Evolutionary conservation across 1,140 invertebrate genomes (phyloP), one percentile per base, ranked within the genome.

Genomic region (Microplitis demolitor): DNA sequence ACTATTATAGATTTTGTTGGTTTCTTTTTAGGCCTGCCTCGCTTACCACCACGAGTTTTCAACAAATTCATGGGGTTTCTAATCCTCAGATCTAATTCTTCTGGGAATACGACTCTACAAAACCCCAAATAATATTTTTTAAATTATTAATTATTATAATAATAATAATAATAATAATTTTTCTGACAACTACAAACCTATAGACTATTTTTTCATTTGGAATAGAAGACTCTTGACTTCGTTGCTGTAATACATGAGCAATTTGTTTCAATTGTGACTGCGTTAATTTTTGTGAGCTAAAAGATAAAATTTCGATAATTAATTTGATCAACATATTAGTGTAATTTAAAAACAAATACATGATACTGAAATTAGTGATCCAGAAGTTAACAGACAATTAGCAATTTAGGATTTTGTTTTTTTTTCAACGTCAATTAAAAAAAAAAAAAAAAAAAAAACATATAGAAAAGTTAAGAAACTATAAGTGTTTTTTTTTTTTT

Each of bases 261-360:
- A 92, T 91, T 78, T 92, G 90, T 76, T 90, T 88, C 39, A 92
- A 76, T 76, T 92, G 91, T 51, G 89, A 85, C 70, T 88, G 83
- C 3, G 88, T 87, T 50, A 92, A 80, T 13, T 89, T 87, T 78
- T 92, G 91, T 64, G 90, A 83, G 73, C 90, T 90, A 66, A 80
- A 88, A 87, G 76, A 72, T 66, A 66, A 35, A 63, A 63, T 63
- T 51, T 50, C 4, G 9, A 54, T 51, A 51, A 60, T 24, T 34
- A 14, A 63, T 39, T 69, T 64, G 34, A 62, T 35, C 45, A 50
- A 62, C 13, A 66, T 37, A 31, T 11, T 33, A 8, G 54, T 60
- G 13, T 24, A 34, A 31, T 45, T 5, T 1, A 69, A 61, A 14
- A 51, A 50, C 64, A 73, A 72, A 33, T 71, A 24, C 58, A 71